Conservation (phyloP, 2,113 vertebrate genomes). For the Tricholaema leucomelas region DNA sequence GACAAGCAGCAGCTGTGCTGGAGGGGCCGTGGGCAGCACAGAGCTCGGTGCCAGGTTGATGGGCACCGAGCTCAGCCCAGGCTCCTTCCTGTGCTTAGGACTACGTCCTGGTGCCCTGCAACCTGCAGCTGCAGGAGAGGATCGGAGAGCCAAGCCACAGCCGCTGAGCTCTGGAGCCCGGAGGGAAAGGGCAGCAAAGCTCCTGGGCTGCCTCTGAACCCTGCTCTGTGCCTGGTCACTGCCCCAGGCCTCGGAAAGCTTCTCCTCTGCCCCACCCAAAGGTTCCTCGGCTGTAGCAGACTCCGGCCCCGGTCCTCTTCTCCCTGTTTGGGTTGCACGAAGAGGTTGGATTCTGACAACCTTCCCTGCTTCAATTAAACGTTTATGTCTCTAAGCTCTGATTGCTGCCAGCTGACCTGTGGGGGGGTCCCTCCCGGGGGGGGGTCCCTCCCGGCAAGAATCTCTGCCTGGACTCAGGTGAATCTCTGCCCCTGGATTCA, state of each 20-base stretch:
- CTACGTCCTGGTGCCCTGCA: slow-evolving; percentile 44
- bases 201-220: neutral
- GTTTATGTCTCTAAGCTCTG: neutral
- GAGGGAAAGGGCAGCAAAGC: neutral
- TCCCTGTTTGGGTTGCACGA: neutral
- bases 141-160: neutral
- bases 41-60: neutral
- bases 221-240: rapidly evolving
- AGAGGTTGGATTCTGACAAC: neutral
- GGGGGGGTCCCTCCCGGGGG: neutral
- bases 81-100: neutral
- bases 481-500: no score
- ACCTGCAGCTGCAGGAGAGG: neutral
- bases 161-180: neutral
- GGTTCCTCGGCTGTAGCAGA: rapidly evolving
- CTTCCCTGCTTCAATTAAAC: neutral
- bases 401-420: neutral
- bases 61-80: neutral
- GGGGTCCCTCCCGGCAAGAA: no score
- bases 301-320: neutral
- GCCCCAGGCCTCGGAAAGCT: neutral
- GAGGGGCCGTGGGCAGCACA: rapidly evolving
- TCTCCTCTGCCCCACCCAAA: neutral
- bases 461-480: neutral
- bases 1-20: rapidly evolving